Evolutionary conservation across 1,140 invertebrate species (phyloP).

Genomic region (Catajapyx aquilonaris): DNA sequence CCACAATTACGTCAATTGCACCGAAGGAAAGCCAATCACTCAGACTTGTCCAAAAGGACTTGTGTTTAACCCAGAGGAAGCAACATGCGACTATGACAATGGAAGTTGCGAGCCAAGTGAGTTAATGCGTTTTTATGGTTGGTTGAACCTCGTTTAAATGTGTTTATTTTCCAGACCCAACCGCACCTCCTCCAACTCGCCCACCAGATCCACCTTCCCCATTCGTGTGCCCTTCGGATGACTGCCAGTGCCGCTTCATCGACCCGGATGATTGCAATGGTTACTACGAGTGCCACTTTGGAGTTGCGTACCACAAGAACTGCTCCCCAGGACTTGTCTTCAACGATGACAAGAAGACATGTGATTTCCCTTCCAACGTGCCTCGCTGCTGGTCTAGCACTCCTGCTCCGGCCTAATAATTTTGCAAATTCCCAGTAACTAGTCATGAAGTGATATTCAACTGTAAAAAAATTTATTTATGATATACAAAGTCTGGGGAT

Average conservation of each 20-base stretch:
- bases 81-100: too few species aligned
- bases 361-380: neutral
- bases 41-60: neutral
- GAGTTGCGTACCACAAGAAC: neutral
- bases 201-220: neutral
- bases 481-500: too few species aligned
- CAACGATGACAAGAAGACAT: neutral
- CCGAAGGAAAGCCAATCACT: neutral
- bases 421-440: too few species aligned
- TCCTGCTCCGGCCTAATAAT: too few species aligned
- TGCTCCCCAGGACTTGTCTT: neutral
- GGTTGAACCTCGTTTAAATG: too few species aligned
- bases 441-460: too few species aligned
- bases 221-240: neutral
- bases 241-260: neutral
- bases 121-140: too few species aligned
- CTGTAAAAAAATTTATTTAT: too few species aligned
- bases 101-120: too few species aligned
- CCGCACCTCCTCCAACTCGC: too few species aligned
- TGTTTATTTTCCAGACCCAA: too few species aligned
- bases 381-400: too few species aligned
- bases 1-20: neutral
- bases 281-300: neutral
- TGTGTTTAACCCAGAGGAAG: neutral
- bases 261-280: neutral